Evolutionary conservation across 2,797 vertebrate genomes (phyloP), one percentile per base, ranked within the genome.

Genomic region (Scleropages formosus): DNA sequence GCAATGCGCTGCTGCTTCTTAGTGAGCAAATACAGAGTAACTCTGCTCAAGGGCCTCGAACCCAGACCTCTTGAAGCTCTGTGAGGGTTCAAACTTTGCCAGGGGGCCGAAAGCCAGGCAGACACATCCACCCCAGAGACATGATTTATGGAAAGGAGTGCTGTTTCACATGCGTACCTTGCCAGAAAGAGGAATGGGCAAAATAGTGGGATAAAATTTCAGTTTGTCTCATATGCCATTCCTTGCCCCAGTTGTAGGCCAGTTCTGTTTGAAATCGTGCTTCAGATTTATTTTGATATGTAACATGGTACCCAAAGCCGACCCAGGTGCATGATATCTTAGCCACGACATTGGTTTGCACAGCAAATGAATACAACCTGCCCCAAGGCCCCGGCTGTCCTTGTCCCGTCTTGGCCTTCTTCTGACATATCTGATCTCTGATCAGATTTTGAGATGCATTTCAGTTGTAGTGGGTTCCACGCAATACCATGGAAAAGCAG

Each of bases 81-180:
- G 31, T 60, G 66, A 76, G 68, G 59, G 77, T 75, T 74, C 68
- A 77, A 76, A 78, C 78, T 24, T 68, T 72, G 67, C 67, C 70
- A 71, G 77, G 80, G 66, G 26, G 66, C 66, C 70, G 76, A 67
- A 16, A 4, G 80, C 77, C 77, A 65, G 77, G 51, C 31, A 74
- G 83, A 82, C 83, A 84, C 31, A 39, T 6, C 2, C 31, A 31
- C 2, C 39, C 2, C 31, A 86, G 74, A 83, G 58, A 44, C 0
- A 67, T 89, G 88, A 92, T 92, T 90, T 87, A 92, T 89, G 89
- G 83, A 82, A 79, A 69, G 4, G 65, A 73, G 74, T 13, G 62
- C 24, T 9, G 62, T 12, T n/a, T 7, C 24, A 27, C 12, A 2
- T 58, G 8, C n/a, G 26, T 64, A 20, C 64, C 31, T 44, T 9